phyloP scores from a whole-genome alignment of 1,140 invertebrate genomes.

The Planococcus citri region DNA sequence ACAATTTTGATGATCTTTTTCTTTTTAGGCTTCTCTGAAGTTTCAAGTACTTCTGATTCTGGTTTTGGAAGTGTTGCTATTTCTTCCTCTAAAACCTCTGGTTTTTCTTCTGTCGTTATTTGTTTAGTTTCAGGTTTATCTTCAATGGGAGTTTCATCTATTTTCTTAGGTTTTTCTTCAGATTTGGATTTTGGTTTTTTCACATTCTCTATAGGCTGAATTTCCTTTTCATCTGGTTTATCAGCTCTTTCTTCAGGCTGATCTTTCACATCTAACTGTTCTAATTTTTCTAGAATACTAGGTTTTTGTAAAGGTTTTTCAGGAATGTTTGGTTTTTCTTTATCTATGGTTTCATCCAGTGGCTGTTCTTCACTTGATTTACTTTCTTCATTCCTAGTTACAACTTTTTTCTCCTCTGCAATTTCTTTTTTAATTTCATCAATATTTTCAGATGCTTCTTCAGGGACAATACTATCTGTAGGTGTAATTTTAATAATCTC shows the following conservation, averaged over 20 bases:
- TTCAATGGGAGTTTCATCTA: too few relatives aligned
- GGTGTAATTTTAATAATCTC: conserved; percentile 28
- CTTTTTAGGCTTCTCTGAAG: neutral
- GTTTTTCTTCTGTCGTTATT: too few relatives aligned
- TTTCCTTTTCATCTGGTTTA: conserved; percentile 31
- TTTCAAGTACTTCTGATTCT: neutral
- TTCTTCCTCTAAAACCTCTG: too few relatives aligned
- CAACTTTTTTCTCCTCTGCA: neutral
- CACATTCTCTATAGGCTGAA: neutral
- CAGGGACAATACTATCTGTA: neutral
- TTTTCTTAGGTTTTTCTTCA: conserved; percentile 28
- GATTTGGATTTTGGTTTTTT: conserved; percentile 26
- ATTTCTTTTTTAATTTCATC: neutral
- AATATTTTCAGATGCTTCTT: neutral
- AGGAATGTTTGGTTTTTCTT: neutral
- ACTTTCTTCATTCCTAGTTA: neutral
- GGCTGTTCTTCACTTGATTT: neutral
- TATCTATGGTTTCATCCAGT: neutral
- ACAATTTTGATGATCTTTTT: conserved; percentile 1
- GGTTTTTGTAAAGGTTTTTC: conserved; percentile 25
- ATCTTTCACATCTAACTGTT: conserved; percentile 31
- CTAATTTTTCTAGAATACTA: conserved; percentile 35
- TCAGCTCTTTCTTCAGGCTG: conserved; percentile 29
- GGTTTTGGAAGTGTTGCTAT: conserved; percentile 18
- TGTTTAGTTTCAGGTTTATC: too few relatives aligned